Base-by-base conservation (phyloP, 2,888 invertebrate species). In the Mythimna vitellina region DNA sequence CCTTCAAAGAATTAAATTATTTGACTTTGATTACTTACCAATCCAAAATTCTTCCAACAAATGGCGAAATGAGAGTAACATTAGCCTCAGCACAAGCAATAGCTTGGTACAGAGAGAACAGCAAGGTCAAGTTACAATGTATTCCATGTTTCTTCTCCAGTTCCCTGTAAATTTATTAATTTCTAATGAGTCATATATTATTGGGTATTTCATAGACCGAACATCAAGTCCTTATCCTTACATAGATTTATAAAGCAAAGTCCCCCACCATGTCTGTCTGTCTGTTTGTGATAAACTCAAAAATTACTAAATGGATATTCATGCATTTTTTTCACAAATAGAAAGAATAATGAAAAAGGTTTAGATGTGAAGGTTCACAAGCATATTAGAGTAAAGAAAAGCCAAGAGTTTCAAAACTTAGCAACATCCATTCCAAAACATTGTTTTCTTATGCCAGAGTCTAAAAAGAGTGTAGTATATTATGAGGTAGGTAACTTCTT, bases 31-130 rank as follows among this genome's bases (percentile, higher is more conserved):
- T 29, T 22, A 68, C 92, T 93, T 93, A 98, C 99, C 99, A 99
- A 93, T 99, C 99, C 86, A 99, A 97, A 92, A 99, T 99, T 83
- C 99, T 97, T 20, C 99, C 99, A 67, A 99, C 99, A 95, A 99
- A 99, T 14, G 99, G 99, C 7, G 99, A 99, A 91, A 99, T 99
- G 54, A 99, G 96, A 3, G 99, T 99, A 0, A 99, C 99, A 67
- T 98, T 98, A 42, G 99, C 99, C 92, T 99, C 99, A 22, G 99
- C 99, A 95, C 99, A 99, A 0, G 99, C 99, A 54, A 99, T 98
- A 4, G 99, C 99, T 97, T 99, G 99, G 65, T 98, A 97, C 91
- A 99, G 98, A 49, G 98, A 99, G 94, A 99, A 99, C 66, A 99
- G 95, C 70, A 99, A 96, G 0, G 99, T 99, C 93, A 99, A 96